Base-by-base conservation (phyloP, 2,888 invertebrate genomes). In the Pasiphila rectangulata region DNA sequence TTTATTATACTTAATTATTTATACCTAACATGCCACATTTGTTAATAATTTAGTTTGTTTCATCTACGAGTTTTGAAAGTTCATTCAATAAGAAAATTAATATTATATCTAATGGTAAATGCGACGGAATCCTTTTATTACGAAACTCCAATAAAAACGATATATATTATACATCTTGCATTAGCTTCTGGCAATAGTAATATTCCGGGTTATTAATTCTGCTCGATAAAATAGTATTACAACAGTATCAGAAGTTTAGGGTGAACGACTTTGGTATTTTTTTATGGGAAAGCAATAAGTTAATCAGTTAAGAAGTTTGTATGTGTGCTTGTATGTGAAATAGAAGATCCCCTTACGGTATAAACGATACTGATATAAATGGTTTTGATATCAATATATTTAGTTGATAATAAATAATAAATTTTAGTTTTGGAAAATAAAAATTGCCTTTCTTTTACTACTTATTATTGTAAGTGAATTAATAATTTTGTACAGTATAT, bases 81-180 rank as follows among this genome's bases (percentile, higher is more conserved):
- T n/a, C n/a, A n/a, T n/a, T n/a, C n/a, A n/a, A n/a, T n/a, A n/a
- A n/a, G n/a, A n/a, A n/a, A n/a, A n/a, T n/a, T n/a, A n/a, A n/a
- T n/a, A n/a, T n/a, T n/a, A n/a, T n/a, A n/a, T n/a, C n/a, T n/a
- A n/a, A n/a, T n/a, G n/a, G n/a, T n/a, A n/a, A n/a, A 5, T 12
- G 6, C 25, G 6, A 25, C 12, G 12, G 12, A 25, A 25, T 7
- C 12, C 4, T 35, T 17, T 12, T 12, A 16, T 7, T 40, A 24
- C 24, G 34, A 10, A 20, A 50, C 50, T 75, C 79, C 78, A 82
- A 83, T 80, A 83, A 83, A 80, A 81, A 79, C 74, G 75, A 80
- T 84, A 73, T 83, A 81, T 82, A 84, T 84, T 79, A n/a, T n/a
- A n/a, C n/a, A n/a, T 75, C 76, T 79, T 76, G 70, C 72, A 74